Base-by-base conservation (phyloP, 2,797 vertebrate genomes). In the Gila robusta region DNA sequence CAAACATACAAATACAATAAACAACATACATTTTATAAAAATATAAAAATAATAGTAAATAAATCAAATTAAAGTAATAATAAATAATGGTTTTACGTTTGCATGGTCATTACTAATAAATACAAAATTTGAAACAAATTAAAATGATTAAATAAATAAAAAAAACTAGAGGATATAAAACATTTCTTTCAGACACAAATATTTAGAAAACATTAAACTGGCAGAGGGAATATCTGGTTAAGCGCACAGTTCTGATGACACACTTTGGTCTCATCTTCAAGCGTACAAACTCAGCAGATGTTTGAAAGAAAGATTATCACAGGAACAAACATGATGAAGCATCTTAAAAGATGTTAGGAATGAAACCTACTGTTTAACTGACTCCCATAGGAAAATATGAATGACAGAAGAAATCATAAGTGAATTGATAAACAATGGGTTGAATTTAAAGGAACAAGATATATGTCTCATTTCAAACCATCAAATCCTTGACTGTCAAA, bases 181-280 rank as follows among this genome's bases (percentile, higher is more conserved):
- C 69, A 59, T 41, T 70, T 54, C 17, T 14, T 14, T 28, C 59
- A 7, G 21, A 37, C 47, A 37, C 12, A 52, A 26, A 64, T 64
- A 66, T 49, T 37, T 64, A 74, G 54, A 82, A 32, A 81, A 67
- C 12, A 82, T 56, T 6, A 71, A 81, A 47, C 39, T 3, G 49
- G 14, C 23, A 41, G 35, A 74, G 35, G 44, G 47, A 64, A 54
- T 59, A 47, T 87, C 41, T 64, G 32, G 47, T 35, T 66, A 44
- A 62, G 66, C 16, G 16, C 52, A 6, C 39, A 70, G 28, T 59
- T 56, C 6, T 59, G 28, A 59, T 76, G n/a, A 80, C 59, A 41
- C 76, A 17, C 44, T 37, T 66, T 12, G 54, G 84, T 71, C 64
- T 72, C 47, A 37, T 81, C 19, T 56, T 67, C 8, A 37, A 74